Base-by-base conservation (phyloP, 2,797 vertebrate species). In the Loris lydekkerianus region DNA sequence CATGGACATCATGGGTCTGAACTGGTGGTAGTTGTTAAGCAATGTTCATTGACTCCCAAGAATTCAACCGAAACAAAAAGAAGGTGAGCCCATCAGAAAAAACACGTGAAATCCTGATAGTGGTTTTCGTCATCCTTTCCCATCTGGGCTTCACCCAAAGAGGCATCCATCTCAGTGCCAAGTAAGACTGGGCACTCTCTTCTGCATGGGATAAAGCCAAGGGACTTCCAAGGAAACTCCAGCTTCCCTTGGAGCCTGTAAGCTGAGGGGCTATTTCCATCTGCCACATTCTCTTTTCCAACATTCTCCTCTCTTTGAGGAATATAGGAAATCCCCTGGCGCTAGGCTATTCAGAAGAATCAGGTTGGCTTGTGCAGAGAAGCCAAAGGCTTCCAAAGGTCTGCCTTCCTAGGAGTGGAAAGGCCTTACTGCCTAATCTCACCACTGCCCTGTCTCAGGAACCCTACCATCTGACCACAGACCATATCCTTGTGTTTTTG, bases 211-310 rank as follows among this genome's bases (percentile, higher is more conserved):
- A 96, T 53, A 83, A 81, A 97, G 97, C 96, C 97, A 97, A 70
- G 70, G 72, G 91, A 91, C 81, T 96, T 96, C 95, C 84, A 93
- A 95, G 95, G 91, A 96, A 96, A 95, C 58, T 53, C 73, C 86
- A 86, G 88, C 56, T 93, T 88, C 95, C 94, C 92, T 95, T 94
- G 82, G 82, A 93, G 70, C 13, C 37, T 94, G 81, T 72, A 94
- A 91, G 72, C 92, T 92, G 83, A 97, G 40, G 60, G 94, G 75
- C 92, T 96, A 96, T 91, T 97, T 97, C 95, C 92, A 97, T 94
- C 92, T 93, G 89, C 94, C 81, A 86, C 46, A 4, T 56, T 83
- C 58, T 94, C 40, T 83, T 67, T 96, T 96, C 92, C 94, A 98
- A 84, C 63, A 89, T 72, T 90, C 67, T 81, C 27, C n/a, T 96